Evolutionary conservation across 2,797 vertebrate genomes (phyloP).

Genomic region (Rhinatrema bivittatum): DNA sequence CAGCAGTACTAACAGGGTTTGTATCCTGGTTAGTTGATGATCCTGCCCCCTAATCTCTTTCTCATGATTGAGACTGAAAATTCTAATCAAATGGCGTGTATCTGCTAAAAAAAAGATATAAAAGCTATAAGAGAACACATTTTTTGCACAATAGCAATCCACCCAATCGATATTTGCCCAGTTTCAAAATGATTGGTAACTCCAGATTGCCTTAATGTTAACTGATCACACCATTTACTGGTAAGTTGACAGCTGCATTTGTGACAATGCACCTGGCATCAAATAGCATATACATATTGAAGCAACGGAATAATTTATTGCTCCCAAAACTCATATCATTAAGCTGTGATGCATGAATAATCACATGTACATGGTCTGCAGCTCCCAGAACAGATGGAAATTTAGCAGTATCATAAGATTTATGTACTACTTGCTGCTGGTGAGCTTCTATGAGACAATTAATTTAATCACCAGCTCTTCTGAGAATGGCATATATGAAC

Average conservation of each 20-base stretch:
- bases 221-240: constrained; percentile 43
- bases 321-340: constrained; percentile 47
- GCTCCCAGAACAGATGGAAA: constrained; percentile 37
- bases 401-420: constrained; percentile 34
- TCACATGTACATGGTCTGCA: constrained; percentile 15
- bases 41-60: too few relatives aligned
- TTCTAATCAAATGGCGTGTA: too few relatives aligned
- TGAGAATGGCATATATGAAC: constrained; percentile 30
- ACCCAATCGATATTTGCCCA: constrained; percentile 36
- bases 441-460: constrained; percentile 24
- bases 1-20: too few relatives aligned
- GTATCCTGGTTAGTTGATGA: too few relatives aligned
- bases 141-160: too few relatives aligned
- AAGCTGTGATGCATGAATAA: constrained; percentile 31
- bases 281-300: constrained; percentile 31
- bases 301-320: constrained; percentile 35
- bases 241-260: constrained; percentile 42
- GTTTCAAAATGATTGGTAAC: constrained; percentile 36
- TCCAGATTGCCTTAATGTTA: constrained; percentile 31
- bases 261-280: constrained; percentile 43
- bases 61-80: too few relatives aligned
- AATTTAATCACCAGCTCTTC: constrained; percentile 24
- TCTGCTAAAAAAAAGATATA: too few relatives aligned
- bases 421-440: constrained; percentile 19
- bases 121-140: too few relatives aligned